Conservation (phyloP, 2,797 vertebrate genomes). For the Myotis vivesi region DNA sequence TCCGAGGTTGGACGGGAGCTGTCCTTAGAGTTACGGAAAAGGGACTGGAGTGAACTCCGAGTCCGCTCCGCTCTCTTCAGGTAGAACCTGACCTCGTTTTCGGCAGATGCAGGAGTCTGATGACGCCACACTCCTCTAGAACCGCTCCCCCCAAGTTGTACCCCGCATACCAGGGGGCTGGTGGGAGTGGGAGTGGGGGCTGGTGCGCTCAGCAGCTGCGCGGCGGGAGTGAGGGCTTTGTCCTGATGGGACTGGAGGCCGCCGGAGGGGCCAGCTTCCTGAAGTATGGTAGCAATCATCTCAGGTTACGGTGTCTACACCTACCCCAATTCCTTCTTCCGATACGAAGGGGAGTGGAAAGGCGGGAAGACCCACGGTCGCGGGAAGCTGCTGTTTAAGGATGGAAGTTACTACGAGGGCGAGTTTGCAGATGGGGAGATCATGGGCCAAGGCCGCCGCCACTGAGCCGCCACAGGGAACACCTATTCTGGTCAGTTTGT, state of each 20-base stretch:
- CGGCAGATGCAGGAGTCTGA: neutral
- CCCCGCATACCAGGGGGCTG: neutral
- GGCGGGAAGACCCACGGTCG: slow-evolving; percentile 80
- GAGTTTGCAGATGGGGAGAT: slow-evolving; percentile 80
- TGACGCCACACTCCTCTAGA: neutral
- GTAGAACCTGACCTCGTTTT: neutral
- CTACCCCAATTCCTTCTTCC: slow-evolving; percentile 83
- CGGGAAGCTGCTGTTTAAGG: slow-evolving; percentile 82
- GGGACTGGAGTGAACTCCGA: neutral
- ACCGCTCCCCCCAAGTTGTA: neutral
- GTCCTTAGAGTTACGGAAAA: neutral
- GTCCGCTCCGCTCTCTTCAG: neutral
- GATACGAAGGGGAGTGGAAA: slow-evolving; percentile 84
- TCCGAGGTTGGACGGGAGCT: too few relatives aligned
- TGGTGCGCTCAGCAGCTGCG: neutral
- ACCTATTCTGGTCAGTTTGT: slow-evolving; percentile 81
- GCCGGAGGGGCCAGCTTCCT: too few relatives aligned
- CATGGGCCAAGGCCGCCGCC: slow-evolving; percentile 70
- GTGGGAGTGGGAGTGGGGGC: too few relatives aligned
- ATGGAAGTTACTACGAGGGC: slow-evolving; percentile 83
- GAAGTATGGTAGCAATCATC: too few relatives aligned
- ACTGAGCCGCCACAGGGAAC: slow-evolving; percentile 80
- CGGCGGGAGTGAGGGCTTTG: neutral
- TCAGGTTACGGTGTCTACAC: slow-evolving; percentile 78
- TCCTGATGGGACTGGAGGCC: neutral